A percentile compares a stretch with the other conserved stretches of the same genome.
phyloP scores from a whole-genome alignment of 2,888 invertebrate species.

The Eubasilissa splendida region DNA sequence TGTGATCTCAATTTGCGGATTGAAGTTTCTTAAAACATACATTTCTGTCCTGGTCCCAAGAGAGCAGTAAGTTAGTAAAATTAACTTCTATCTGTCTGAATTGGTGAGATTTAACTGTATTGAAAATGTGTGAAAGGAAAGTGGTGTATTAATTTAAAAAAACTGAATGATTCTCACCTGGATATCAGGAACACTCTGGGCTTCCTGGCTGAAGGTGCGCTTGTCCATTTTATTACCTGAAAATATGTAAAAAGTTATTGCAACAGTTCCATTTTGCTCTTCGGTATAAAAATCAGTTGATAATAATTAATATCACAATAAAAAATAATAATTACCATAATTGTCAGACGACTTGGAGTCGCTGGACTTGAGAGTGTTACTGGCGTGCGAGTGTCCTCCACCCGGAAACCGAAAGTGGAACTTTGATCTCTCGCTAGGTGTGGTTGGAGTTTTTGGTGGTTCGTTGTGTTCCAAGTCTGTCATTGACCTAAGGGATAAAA shows the following conservation, averaged over 20 bases:
- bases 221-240: constrained; percentile 69
- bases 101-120: too few species aligned
- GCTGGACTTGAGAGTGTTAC: constrained; percentile 42
- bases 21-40: too few species aligned
- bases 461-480: constrained; percentile 72
- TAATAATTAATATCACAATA: too few species aligned
- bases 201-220: constrained; percentile 92
- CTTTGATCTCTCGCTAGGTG: constrained; percentile 81
- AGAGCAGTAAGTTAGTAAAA: too few species aligned
- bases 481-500: constrained; percentile 69
- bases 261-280: constrained; percentile 55
- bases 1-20: too few species aligned
- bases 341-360: constrained; percentile 15
- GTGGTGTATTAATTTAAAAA: neutral
- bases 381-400: constrained; percentile 61
- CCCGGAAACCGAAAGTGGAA: constrained; percentile 85
- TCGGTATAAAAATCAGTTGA: too few species aligned
- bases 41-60: too few species aligned
- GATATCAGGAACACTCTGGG: constrained; percentile 87
- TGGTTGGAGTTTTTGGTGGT: constrained; percentile 73
- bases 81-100: too few species aligned
- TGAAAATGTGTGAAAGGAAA: neutral
- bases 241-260: neutral
- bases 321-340: constrained; percentile 63
- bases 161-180: constrained; percentile 76